A percentile compares a stretch with the other conserved stretches of the same genome.
phyloP scores from a whole-genome alignment of 2,113 vertebrate species.

The Psittacara wagleri region DNA sequence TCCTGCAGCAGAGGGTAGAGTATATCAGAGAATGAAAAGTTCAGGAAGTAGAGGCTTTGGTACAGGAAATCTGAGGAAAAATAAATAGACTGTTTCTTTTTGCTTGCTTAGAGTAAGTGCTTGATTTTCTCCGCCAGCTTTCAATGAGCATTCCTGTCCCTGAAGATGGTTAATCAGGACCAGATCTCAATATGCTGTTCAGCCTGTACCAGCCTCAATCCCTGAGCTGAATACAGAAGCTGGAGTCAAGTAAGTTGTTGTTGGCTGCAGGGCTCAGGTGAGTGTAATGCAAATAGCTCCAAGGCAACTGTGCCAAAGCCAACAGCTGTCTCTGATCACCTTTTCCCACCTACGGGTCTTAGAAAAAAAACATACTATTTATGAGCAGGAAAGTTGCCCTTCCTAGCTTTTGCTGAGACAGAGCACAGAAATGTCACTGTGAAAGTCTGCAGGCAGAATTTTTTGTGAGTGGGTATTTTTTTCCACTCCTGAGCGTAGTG shows the following conservation, averaged over 20 bases:
- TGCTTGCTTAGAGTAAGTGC: background rate
- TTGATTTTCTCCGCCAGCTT: background rate
- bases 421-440: background rate
- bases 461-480: background rate
- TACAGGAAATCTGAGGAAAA: background rate
- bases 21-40: background rate
- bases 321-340: background rate
- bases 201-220: background rate
- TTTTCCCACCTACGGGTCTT: background rate
- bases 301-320: background rate
- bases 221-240: background rate
- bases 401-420: background rate
- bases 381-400: background rate
- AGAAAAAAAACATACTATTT: background rate
- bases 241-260: background rate
- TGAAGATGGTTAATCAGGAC: background rate
- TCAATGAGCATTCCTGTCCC: background rate
- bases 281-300: background rate
- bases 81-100: fast-evolving
- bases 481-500: background rate
- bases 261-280: background rate
- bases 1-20: background rate
- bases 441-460: background rate
- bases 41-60: background rate
- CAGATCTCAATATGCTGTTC: fast-evolving